Base-by-base conservation (phyloP, 2,888 invertebrate genomes). In the Malthinus seriepunctatus region DNA sequence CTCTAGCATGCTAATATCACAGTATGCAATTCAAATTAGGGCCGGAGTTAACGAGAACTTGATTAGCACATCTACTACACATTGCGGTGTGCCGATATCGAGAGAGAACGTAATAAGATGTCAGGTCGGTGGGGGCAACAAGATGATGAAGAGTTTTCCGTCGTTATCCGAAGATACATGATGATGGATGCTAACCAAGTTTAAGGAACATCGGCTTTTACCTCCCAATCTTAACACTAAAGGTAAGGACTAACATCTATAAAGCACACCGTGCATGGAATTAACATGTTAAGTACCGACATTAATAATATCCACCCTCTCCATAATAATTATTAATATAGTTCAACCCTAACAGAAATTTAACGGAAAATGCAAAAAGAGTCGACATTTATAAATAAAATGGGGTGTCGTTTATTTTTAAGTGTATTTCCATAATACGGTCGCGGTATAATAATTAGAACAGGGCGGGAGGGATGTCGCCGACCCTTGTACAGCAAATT, bases 1-100 rank as follows among this genome's bases (percentile, higher is more conserved):
- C 60, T 58, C 60, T 68, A 67, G 71, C 70, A 75, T 75, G 75
- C 73, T 75, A 74, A 75, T 74, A 74, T 71, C 69, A 69, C 71
- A 73, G 72, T 73, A 74, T 75, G 74, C 73, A 75, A 75, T 75
- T 74, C 74, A 75, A 75, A 75, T 75, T 74, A 73, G 72, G 69
- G 63, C 66, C 66, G 65, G 69, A 73, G 72, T 73, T 74, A 73
- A 75, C 74, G 73, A 74, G 74, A 71, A 73, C 72, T 74, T 75
- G 75, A 75, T 75, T 75, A 74, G 73, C 74, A 73, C 73, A 71
- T 72, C 73, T 69, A 70, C 68, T 71, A 71, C 72, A 73, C 73
- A 67, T 73, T 71, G 70, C 70, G 71, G 67, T 64, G 64, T 63
- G 63, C 69, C 69, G 69, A 66, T 65, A 66, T 62, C 63, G 62